Percentiles rank a stretch among this genome's conserved stretches.
These are phyloP conservation scores for Octomys mimax DNA, from an alignment of 2,797 vertebrate species.

Conservation along the genomic window DNA sequence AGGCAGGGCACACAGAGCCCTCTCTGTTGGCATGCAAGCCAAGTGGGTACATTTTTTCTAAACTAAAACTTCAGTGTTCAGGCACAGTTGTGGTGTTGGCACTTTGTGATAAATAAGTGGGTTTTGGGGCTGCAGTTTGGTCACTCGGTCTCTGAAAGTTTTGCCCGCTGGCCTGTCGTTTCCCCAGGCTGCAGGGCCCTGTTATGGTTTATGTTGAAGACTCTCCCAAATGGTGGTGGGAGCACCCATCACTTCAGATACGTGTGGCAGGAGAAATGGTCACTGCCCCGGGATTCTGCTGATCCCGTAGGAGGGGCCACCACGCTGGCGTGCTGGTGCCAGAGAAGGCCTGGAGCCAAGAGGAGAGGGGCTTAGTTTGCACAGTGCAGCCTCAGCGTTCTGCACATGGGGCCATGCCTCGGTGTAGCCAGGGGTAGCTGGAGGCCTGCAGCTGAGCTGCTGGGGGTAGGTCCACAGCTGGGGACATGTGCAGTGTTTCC, in stretches of 20 bases:
- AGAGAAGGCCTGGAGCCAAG: not conserved
- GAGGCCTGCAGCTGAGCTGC: accelerated
- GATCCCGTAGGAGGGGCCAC: not conserved
- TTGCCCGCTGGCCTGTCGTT: not conserved
- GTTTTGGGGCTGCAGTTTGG: not conserved
- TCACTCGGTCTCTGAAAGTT: not conserved
- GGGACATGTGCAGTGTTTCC: not conserved
- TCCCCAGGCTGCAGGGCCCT: not conserved
- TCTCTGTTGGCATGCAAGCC: not conserved
- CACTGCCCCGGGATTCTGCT: not conserved
- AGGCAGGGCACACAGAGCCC: not conserved
- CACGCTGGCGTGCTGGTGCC: not conserved
- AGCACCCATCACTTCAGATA: not conserved
- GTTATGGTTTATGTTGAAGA: not conserved
- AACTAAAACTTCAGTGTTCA: not conserved
- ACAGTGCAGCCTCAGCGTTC: not conserved
- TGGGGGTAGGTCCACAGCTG: not conserved
- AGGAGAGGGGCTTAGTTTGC: not conserved
- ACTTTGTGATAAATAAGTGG: not conserved
- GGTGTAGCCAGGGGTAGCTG: accelerated
- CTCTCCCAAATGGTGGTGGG: not conserved
- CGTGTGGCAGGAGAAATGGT: not conserved
- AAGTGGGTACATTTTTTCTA: not conserved
- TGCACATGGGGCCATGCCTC: not conserved
- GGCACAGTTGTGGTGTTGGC: not conserved